Evolutionary conservation across 2,888 invertebrate genomes (phyloP).

Genomic region (Eilema depressum): DNA sequence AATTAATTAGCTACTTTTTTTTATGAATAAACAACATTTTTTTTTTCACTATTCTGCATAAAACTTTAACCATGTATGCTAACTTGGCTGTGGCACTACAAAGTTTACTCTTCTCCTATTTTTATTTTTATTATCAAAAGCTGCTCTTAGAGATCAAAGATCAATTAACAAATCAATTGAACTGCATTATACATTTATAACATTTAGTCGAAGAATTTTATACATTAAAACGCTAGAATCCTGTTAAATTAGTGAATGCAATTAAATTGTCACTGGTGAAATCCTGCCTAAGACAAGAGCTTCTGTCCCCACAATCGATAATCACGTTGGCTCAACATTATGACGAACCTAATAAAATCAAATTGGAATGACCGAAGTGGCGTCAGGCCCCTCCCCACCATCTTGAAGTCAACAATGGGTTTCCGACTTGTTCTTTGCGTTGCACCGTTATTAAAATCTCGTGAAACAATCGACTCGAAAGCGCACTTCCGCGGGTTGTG

Average conservation of each 20-base stretch:
- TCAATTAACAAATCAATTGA: too few species aligned
- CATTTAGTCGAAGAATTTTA: too few species aligned
- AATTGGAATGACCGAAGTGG: conserved; percentile 54
- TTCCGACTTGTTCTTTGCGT: conserved; percentile 82
- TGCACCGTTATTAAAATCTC: conserved; percentile 87
- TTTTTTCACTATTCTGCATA: too few species aligned
- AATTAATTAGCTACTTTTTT: too few species aligned
- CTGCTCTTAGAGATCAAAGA: too few species aligned
- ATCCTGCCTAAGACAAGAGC: background rate
- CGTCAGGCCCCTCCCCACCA: conserved; percentile 60
- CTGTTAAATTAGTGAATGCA: background rate
- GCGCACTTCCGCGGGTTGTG: conserved; percentile 80
- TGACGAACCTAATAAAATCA: conserved; percentile 66
- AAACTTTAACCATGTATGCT: too few species aligned
- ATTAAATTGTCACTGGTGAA: background rate
- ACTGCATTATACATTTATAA: too few species aligned
- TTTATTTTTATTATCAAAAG: too few species aligned
- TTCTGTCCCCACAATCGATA: conserved; percentile 26
- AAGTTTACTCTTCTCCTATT: too few species aligned
- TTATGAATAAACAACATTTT: too few species aligned
- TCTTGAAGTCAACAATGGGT: conserved; percentile 84
- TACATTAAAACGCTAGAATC: too few species aligned
- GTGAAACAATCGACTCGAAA: conserved; percentile 86
- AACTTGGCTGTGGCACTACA: too few species aligned
- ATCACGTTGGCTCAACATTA: conserved; percentile 29